A percentile compares a stretch with the other conserved stretches of the same genome.
These are phyloP conservation scores for Brenthis hecate DNA, from an alignment of 2,888 invertebrate genomes.

Conservation along the genomic window DNA sequence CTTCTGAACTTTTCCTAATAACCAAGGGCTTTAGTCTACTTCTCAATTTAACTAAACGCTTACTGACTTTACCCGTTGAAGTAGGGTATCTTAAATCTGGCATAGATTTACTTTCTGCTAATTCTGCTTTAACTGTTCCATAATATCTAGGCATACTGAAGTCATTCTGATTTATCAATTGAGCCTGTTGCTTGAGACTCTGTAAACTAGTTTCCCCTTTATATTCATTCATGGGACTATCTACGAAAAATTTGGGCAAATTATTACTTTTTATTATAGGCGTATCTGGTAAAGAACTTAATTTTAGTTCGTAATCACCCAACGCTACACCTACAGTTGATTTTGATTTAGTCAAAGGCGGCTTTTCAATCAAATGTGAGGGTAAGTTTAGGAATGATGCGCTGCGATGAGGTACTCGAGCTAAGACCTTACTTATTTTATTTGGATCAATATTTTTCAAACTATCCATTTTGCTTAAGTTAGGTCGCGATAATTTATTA, in stretches of 20 bases:
- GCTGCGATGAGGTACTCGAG: constrained; percentile 74
- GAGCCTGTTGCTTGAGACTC: constrained; percentile 78
- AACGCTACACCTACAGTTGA: constrained; percentile 69
- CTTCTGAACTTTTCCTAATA: constrained; percentile 74
- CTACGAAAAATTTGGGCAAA: constrained; percentile 74
- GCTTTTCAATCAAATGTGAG: constrained; percentile 66
- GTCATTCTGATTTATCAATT: constrained; percentile 76
- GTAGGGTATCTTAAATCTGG: constrained; percentile 69
- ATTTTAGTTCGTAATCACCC: constrained; percentile 58
- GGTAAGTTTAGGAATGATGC: constrained; percentile 78
- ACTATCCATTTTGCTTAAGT: constrained; percentile 71
- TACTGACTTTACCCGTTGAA: constrained; percentile 65
- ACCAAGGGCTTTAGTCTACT: constrained; percentile 73
- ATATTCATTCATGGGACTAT: constrained; percentile 68
- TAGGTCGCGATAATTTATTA: constrained; percentile 54
- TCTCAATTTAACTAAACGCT: constrained; percentile 71
- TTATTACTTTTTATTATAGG: constrained; percentile 76
- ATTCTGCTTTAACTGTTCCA: constrained; percentile 62
- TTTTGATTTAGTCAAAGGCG: constrained; percentile 69
- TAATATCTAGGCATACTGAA: constrained; percentile 85
- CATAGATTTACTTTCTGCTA: constrained; percentile 76
- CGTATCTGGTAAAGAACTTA: constrained; percentile 73
- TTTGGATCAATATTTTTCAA: constrained; percentile 70
- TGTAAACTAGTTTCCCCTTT: constrained; percentile 72
- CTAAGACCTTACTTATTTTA: constrained; percentile 69